Base-by-base conservation (phyloP, 2,888 invertebrate species). In the Agriopis marginaria region DNA sequence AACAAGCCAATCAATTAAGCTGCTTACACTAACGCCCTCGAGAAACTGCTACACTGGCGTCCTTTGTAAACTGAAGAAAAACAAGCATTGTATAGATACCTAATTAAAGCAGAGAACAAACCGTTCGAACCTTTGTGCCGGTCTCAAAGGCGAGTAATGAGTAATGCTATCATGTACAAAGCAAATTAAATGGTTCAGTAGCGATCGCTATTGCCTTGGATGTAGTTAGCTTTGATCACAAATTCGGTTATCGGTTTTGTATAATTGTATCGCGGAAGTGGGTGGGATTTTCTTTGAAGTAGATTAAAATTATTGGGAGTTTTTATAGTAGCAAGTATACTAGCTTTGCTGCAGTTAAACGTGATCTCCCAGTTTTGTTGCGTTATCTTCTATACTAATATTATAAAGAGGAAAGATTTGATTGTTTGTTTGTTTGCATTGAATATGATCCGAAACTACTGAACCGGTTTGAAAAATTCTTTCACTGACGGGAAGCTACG, bases 51-150 rank as follows among this genome's bases (percentile, higher is more conserved):
- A 51, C 59, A 14, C 53, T 53, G 50, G 11, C 42, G 1, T 62
- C 56, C 59, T 65, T 70, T 70, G 66, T 69, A 54, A 66, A 47
- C 47, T 23, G 40, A 47, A 59, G 66, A 65, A 66, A 69, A 69
- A 69, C 62, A 64, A 61, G 32, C 66, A 59, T 49, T 69, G 54
- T 64, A 59, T 54, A 64, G 61, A 64, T 64, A 64, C 39, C 66
- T 70, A 70, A 70, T 70, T 66, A 70, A 66, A 70, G 53, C 67
- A 12, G 17, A 12, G 62, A 69, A 68, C 68, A 61, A 68, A 63
- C 63, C 14, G 63, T 54, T 62, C 10, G 39, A 66, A 44, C 58
- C 66, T 59, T 63, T 66, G 63, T 62, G 51, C 56, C 32, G 64
- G 17, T 44, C 49, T 65, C 69, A 66, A 70, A 70, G 66, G 62